Percentiles rank a stretch among this genome's conserved stretches.
Evolutionary conservation across 2,888 invertebrate genomes (phyloP).

Genomic region (Sminthurides aquaticus): DNA sequence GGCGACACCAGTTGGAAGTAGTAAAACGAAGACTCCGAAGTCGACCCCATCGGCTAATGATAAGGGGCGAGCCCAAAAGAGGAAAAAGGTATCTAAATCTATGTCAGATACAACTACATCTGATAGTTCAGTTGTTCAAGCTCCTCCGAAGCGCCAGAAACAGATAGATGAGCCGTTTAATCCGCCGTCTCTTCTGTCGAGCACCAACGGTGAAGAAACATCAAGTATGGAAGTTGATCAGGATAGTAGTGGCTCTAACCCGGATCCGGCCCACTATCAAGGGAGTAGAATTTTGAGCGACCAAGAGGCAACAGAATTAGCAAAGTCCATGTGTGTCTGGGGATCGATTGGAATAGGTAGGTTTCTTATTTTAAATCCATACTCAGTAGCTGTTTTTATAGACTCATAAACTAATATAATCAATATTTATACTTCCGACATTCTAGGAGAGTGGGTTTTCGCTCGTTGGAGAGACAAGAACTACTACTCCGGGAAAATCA

Average conservation of each 20-base stretch:
- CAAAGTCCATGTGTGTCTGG: conserved; percentile 13
- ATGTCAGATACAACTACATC: neutral
- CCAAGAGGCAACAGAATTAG: neutral
- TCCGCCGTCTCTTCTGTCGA: neutral
- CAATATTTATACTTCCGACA: too few relatives aligned
- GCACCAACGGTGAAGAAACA: neutral
- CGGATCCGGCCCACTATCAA: neutral
- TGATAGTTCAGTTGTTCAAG: neutral
- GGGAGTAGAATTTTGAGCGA: conserved; percentile 14
- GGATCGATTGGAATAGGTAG: conserved; percentile 18
- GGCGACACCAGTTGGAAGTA: too few relatives aligned
- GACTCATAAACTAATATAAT: too few relatives aligned
- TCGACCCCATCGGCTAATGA: too few relatives aligned
- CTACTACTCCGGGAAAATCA: conserved; percentile 59
- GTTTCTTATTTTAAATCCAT: neutral
- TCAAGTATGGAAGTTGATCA: neutral
- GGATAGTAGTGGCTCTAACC: neutral
- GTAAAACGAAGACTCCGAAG: too few relatives aligned
- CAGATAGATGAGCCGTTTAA: neutral
- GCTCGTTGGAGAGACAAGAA: conserved; percentile 63
- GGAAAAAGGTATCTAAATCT: neutral
- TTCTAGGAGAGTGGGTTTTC: conserved; percentile 48
- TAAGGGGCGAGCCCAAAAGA: neutral
- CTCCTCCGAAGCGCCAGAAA: neutral
- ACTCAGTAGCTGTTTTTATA: neutral